Base-by-base conservation (phyloP, 1,140 invertebrate species). In the Diachasma alloeum region DNA sequence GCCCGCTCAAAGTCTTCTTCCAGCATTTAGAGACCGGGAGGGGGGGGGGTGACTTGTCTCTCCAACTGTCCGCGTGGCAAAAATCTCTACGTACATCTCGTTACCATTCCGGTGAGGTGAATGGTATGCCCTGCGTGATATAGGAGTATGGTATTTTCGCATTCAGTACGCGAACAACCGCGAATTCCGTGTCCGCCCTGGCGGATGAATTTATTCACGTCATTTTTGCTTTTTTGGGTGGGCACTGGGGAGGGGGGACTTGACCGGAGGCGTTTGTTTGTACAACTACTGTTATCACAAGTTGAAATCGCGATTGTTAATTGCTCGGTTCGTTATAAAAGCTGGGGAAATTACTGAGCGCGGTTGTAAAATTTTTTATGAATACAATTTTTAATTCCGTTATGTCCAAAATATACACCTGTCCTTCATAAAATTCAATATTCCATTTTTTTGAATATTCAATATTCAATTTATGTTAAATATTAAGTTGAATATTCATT, bases 121-220 rank as follows among this genome's bases (percentile, higher is more conserved):
- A 68, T 46, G 71, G 36, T 59, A 63, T 63, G 39, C 39, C 36
- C 72, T 24, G 22, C 2, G 48, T 73, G 59, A 39, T 59, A 74
- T 71, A 42, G 70, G 56, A 70, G 59, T 53, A 39, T 73, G 56
- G 59, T 72, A 44, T 66, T 77, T 77, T 77, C 72, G 72, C 76
- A 77, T 77, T 63, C 76, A 48, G 44, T 31, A 66, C 76, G 63
- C 42, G 75, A 26, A 37, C 68, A 48, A 46, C 69, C 46, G 37
- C 71, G 48, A 71, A 46, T 46, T 46, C 69, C 39, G 46, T 26
- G 59, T 63, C 24, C 42, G 37, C 42, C 17, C 19, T 5, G 19
- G 42, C 44, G 69, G 46, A 71, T 71, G 24, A 71, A 71, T 71
- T 71, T 71, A 71, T 71, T 71, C 26, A 13, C 46, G 69, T 71